Percentiles rank a stretch among this genome's conserved stretches.
These are phyloP conservation scores for Vesta saturnalis DNA, from an alignment of 2,888 invertebrate genomes.

Conservation along the genomic window DNA sequence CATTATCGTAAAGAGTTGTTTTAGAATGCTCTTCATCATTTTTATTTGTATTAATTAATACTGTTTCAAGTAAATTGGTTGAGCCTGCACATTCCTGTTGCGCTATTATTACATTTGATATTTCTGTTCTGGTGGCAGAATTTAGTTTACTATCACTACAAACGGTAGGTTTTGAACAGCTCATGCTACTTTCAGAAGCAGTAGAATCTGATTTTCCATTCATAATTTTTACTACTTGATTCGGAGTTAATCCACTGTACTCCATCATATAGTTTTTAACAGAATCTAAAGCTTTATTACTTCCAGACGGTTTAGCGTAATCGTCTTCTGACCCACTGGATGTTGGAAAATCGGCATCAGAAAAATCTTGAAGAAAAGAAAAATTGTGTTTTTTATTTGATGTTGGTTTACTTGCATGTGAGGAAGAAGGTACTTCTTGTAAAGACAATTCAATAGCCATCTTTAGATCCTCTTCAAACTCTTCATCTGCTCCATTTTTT, in stretches of 20 bases:
- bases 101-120: too few species aligned
- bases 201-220: conserved; percentile 17
- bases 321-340: conserved; percentile 52
- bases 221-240: conserved; percentile 72
- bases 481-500: conserved; percentile 44
- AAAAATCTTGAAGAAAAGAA: conserved; percentile 45
- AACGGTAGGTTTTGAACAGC: too few species aligned
- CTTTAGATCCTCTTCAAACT: conserved; percentile 65
- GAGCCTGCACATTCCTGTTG: too few species aligned
- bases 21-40: too few species aligned
- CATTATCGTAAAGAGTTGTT: too few species aligned
- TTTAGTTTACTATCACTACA: too few species aligned
- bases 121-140: too few species aligned
- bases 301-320: conserved; percentile 4
- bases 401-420: conserved; percentile 31
- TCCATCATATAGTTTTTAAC: conserved; percentile 80
- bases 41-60: too few species aligned
- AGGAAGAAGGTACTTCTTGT: conserved; percentile 61
- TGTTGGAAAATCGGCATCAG: conserved; percentile 49
- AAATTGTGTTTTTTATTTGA: conserved; percentile 2
- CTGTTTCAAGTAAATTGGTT: too few species aligned
- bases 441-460: conserved; percentile 71
- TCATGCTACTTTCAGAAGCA: background rate
- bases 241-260: conserved; percentile 77
- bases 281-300: conserved; percentile 63